Conservation (phyloP, 2,888 invertebrate genomes). For the Rutpela maculata region DNA sequence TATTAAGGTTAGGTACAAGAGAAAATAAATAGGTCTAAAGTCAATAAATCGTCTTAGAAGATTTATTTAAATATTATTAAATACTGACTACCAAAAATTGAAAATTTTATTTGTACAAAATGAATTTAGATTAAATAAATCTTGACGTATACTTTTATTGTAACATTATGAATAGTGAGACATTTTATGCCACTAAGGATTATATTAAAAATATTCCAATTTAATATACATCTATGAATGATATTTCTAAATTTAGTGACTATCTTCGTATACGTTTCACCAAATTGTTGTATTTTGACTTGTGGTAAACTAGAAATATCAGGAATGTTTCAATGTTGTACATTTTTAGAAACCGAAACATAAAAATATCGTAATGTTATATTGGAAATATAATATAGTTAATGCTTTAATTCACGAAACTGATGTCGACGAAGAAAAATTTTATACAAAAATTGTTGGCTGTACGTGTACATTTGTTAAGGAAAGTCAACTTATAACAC, state of each 20-base stretch:
- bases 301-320: constrained; percentile 1
- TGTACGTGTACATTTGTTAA: no score
- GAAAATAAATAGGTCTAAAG: neutral
- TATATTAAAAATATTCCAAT: neutral
- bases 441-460: no score
- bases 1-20: constrained; percentile 22
- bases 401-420: neutral
- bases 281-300: neutral
- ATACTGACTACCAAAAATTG: neutral
- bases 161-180: neutral
- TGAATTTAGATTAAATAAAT: neutral
- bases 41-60: neutral
- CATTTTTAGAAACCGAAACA: neutral
- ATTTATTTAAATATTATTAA: neutral
- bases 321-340: neutral
- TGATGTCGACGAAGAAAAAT: no score
- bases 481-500: neutral
- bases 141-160: constrained; percentile 14
- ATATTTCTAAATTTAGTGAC: constrained; percentile 1
- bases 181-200: neutral
- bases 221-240: neutral
- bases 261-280: constrained; percentile 3
- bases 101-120: neutral
- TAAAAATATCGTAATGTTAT: neutral
- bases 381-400: neutral